A percentile compares a stretch with the other conserved stretches of the same genome.
phyloP scores from a whole-genome alignment of 2,797 vertebrate species.

The Brachyrhaphis roseni region DNA sequence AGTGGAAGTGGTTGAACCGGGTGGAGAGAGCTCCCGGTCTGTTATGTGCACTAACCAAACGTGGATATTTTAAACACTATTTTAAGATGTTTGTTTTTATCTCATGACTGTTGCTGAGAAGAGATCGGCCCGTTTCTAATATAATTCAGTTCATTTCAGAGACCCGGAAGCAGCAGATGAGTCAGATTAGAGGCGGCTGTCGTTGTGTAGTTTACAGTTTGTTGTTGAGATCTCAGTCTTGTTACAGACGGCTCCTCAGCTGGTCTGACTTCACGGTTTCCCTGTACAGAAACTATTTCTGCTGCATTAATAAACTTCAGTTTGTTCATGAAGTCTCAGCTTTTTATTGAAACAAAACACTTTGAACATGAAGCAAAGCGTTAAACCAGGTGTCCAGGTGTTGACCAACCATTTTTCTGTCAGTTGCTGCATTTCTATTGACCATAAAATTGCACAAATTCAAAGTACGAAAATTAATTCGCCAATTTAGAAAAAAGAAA shows the following conservation, averaged over 20 bases:
- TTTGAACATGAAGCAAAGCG: background rate
- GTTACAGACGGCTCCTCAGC: conserved; percentile 38
- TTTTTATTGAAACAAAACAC: conserved; percentile 18
- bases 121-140: conserved; percentile 64
- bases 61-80: conserved; percentile 70
- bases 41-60: conserved; percentile 64
- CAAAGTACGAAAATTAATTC: no score
- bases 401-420: no score
- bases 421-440: no score
- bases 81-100: conserved; percentile 58
- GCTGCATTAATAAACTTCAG: conserved; percentile 75
- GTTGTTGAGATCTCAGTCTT: conserved; percentile 35
- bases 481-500: no score
- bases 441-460: no score
- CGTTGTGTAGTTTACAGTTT: conserved; percentile 47
- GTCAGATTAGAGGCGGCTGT: conserved; percentile 60
- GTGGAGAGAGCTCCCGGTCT: conserved; percentile 37
- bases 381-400: background rate
- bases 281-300: conserved; percentile 71
- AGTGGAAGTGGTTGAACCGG: conserved; percentile 26
- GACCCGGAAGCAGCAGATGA: conserved; percentile 45
- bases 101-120: conserved; percentile 45
- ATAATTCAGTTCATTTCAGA: conserved; percentile 32
- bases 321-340: conserved; percentile 29
- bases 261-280: conserved; percentile 49